Evolutionary conservation across 2,888 invertebrate genomes (phyloP).

Genomic region (Achlya flavicornis): DNA sequence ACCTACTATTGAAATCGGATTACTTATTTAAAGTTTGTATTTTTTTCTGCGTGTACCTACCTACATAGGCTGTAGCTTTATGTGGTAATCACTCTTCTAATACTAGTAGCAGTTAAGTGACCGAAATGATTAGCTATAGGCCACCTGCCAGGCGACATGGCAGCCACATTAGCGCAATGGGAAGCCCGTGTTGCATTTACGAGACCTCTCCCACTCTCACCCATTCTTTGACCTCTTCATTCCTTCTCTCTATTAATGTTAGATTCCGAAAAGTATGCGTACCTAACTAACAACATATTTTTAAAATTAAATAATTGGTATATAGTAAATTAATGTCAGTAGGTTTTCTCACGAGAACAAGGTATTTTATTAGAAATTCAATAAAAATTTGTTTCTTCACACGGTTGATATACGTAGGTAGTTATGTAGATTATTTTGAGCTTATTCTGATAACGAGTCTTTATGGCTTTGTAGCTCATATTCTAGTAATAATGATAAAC

Average conservation of each 20-base stretch:
- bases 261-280: too few species aligned
- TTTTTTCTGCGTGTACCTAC: background rate
- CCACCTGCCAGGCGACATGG: constrained; percentile 69
- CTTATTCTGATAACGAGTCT: constrained; percentile 15
- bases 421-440: constrained; percentile 14
- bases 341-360: too few species aligned
- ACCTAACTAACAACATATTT: too few species aligned
- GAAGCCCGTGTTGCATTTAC: constrained; percentile 61
- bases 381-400: constrained; percentile 30
- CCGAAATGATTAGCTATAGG: constrained; percentile 67
- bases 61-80: constrained; percentile 8
- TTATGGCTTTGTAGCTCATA: constrained; percentile 14
- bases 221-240: constrained; percentile 31
- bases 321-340: too few species aligned
- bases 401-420: constrained; percentile 28
- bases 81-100: constrained; percentile 59
- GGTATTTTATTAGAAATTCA: too few species aligned
- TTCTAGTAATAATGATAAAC: background rate
- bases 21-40: too few species aligned
- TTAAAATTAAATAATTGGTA: too few species aligned
- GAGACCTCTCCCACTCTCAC: constrained; percentile 39
- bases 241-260: too few species aligned
- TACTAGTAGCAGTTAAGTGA: constrained; percentile 69
- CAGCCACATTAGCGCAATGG: constrained; percentile 65
- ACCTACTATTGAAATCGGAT: too few species aligned